These are phyloP conservation scores for Drosophila parthenogenetica DNA, from an alignment of 2,888 invertebrate genomes.

Conservation along the genomic window DNA sequence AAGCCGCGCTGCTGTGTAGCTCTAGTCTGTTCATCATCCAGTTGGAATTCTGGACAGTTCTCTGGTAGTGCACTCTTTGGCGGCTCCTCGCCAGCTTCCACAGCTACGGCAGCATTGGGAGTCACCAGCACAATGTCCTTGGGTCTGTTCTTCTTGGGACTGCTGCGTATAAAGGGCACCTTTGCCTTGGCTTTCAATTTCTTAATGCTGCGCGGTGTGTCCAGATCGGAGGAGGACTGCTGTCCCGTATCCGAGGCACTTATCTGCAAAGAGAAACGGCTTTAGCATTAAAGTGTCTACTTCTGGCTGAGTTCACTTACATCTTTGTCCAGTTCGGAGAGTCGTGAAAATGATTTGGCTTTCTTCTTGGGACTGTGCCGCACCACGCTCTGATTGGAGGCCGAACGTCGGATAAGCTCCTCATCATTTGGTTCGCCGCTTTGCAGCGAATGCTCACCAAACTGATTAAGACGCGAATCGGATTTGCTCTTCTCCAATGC, in stretches of 20 bases:
- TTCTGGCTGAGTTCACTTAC: slow-evolving; percentile 60
- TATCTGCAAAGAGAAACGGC: slow-evolving; percentile 64
- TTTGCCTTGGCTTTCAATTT: slow-evolving; percentile 84
- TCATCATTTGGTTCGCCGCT: slow-evolving; percentile 75
- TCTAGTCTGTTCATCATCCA: slow-evolving; percentile 67
- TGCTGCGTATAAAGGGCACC: slow-evolving; percentile 82
- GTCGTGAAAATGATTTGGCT: slow-evolving; percentile 87
- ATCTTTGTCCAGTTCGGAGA: slow-evolving; percentile 86
- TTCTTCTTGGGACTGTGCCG: slow-evolving; percentile 85
- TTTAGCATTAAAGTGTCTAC: not conserved
- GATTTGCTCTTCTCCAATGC: slow-evolving; percentile 88
- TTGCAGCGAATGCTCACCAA: slow-evolving; percentile 69
- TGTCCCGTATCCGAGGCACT: slow-evolving; percentile 83
- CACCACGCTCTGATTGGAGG: slow-evolving; percentile 86
- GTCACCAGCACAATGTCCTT: slow-evolving; percentile 72
- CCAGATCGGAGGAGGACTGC: slow-evolving; percentile 84
- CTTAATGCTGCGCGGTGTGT: slow-evolving; percentile 84
- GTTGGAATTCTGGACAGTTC: slow-evolving; percentile 56
- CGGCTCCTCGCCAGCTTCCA: slow-evolving; percentile 59
- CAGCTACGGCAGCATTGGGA: slow-evolving; percentile 36
- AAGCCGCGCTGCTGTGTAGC: slow-evolving; percentile 79
- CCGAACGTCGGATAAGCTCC: slow-evolving; percentile 86
- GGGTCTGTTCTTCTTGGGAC: slow-evolving; percentile 82
- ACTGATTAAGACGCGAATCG: slow-evolving; percentile 87
- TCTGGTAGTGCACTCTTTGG: slow-evolving; percentile 80